Conservation (phyloP, 1,140 invertebrate genomes). For the Spodoptera frugiperda region DNA sequence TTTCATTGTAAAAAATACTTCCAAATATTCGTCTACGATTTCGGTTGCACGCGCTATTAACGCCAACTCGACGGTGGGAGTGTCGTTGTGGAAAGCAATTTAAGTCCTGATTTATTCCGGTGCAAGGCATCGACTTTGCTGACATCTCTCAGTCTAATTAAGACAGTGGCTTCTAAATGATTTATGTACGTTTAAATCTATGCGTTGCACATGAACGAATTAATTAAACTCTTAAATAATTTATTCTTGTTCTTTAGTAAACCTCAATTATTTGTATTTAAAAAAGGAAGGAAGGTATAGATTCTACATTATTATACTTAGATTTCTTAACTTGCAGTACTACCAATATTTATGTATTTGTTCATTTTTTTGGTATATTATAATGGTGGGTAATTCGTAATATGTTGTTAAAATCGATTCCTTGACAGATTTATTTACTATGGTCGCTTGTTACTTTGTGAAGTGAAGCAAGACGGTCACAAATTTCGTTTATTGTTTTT, state of each 20-base stretch:
- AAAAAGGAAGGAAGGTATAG: too few species aligned
- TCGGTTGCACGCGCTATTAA: conserved; percentile 83
- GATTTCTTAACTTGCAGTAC: too few species aligned
- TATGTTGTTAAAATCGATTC: conserved; percentile 54
- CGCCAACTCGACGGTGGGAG: conserved; percentile 76
- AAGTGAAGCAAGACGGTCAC: conserved; percentile 68
- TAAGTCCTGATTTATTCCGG: conserved; percentile 79
- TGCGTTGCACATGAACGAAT: conserved; percentile 52
- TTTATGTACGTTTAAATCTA: conserved; percentile 69
- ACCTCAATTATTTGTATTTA: background rate
- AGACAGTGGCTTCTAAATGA: conserved; percentile 75
- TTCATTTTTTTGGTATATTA: too few species aligned
- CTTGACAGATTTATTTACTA: conserved; percentile 64
- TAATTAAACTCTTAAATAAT: conserved; percentile 62
- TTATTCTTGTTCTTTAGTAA: background rate
- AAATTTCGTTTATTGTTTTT: conserved; percentile 72
- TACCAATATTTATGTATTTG: too few species aligned
- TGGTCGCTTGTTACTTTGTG: conserved; percentile 70
- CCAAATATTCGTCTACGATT: conserved; percentile 75
- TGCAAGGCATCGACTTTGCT: conserved; percentile 64
- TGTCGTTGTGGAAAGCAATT: conserved; percentile 82
- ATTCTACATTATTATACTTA: too few species aligned
- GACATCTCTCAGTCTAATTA: conserved; percentile 79
- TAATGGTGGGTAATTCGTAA: too few species aligned
- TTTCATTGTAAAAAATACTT: conserved; percentile 76